phyloP scores from a whole-genome alignment of 1,140 invertebrate species.

The Solenopsis invicta region DNA sequence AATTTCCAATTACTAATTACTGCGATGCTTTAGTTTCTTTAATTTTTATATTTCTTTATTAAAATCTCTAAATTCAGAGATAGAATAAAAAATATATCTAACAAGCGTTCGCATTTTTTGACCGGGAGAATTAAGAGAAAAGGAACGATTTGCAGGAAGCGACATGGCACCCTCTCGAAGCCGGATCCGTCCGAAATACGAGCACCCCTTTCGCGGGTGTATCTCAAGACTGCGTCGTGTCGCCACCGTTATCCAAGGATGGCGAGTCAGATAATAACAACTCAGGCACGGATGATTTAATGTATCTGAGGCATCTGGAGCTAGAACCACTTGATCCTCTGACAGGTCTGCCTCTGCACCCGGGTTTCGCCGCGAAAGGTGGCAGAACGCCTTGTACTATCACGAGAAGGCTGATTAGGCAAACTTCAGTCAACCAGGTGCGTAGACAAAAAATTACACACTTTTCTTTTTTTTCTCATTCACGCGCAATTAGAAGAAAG shows the following conservation, averaged over 20 bases:
- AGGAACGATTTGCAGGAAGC: constrained; percentile 82
- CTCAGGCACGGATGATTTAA: constrained; percentile 85
- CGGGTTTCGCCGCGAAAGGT: constrained; percentile 85
- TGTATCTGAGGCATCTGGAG: constrained; percentile 92
- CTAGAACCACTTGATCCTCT: constrained; percentile 90
- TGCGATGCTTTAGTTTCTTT: not conserved
- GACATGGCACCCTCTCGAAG: constrained; percentile 86
- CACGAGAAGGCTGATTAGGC: constrained; percentile 89
- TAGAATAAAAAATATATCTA: not conserved
- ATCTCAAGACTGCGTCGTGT: constrained; percentile 82
- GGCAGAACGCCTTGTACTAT: constrained; percentile 95
- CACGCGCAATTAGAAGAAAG: not conserved
- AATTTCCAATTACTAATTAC: not conserved
- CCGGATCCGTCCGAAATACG: constrained; percentile 83
- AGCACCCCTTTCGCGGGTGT: constrained; percentile 82
- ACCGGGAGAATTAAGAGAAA: not conserved
- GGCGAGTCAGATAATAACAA: constrained; percentile 86
- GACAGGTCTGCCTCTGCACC: constrained; percentile 81
- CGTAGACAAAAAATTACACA: too few species aligned
- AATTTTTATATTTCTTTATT: not conserved
- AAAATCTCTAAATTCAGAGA: not conserved
- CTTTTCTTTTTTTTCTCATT: not conserved
- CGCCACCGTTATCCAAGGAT: constrained; percentile 83
- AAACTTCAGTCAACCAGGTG: constrained; percentile 82
- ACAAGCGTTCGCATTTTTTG: not conserved